These are phyloP conservation scores for Agrotis segetum DNA, from an alignment of 2,888 invertebrate species.

Conservation along the genomic window DNA sequence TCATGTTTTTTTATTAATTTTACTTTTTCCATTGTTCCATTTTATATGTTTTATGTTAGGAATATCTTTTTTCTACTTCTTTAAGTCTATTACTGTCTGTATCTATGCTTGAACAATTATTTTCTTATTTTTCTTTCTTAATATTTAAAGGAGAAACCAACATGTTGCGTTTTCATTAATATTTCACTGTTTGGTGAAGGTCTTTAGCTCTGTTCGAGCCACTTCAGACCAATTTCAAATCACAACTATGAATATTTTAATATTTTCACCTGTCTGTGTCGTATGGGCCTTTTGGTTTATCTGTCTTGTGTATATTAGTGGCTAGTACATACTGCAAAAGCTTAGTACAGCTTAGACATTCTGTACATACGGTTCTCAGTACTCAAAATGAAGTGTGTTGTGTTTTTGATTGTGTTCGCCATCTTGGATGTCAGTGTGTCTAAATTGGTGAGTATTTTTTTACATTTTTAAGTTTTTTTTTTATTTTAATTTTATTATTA, in stretches of 20 bases:
- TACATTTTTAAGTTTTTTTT: neutral
- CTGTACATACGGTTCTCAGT: conserved; percentile 40
- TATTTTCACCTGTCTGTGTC: neutral
- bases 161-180: too few relatives aligned
- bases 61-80: too few relatives aligned
- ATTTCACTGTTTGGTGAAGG: too few relatives aligned
- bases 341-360: conserved; percentile 61
- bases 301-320: conserved; percentile 15
- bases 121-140: too few relatives aligned
- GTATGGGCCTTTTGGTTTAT: conserved; percentile 37
- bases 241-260: neutral
- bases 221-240: too few relatives aligned
- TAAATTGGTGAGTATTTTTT: conserved; percentile 40
- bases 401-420: conserved; percentile 52
- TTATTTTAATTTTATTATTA: neutral
- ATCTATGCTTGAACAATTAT: too few relatives aligned
- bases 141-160: too few relatives aligned
- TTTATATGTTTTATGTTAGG: too few relatives aligned
- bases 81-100: too few relatives aligned
- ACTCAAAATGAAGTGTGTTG: conserved; percentile 54
- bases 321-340: conserved; percentile 49
- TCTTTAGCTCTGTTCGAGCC: too few relatives aligned
- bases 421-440: conserved; percentile 43
- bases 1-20: too few relatives aligned
- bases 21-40: too few relatives aligned